Evolutionary conservation across 2,797 vertebrate species (phyloP).

Genomic region (Poecilia gillii): DNA sequence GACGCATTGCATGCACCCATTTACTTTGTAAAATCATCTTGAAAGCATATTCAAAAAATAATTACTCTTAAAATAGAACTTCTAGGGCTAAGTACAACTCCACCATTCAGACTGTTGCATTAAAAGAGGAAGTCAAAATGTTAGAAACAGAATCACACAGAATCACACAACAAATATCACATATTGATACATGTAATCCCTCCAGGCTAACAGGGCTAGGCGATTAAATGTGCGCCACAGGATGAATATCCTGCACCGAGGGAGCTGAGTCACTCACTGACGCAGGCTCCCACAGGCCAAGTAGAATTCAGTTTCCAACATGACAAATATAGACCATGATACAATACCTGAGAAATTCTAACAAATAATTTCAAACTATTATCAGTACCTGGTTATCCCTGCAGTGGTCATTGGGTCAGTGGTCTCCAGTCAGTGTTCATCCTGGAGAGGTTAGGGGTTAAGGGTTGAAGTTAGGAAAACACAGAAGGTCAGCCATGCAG

Average conservation of each 20-base stretch:
- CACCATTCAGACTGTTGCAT: not conserved
- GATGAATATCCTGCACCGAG: constrained; percentile 58
- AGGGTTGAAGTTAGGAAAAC: not conserved
- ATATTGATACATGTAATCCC: not conserved
- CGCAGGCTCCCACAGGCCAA: not conserved
- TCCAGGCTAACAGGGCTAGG: not conserved
- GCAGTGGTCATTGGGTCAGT: not conserved
- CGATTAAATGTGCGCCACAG: not conserved
- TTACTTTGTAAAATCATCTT: not conserved
- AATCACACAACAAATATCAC: not conserved
- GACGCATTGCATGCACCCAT: not conserved
- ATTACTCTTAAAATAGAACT: not conserved
- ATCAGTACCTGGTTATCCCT: not conserved
- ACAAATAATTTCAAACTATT: not conserved
- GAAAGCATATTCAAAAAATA: not conserved
- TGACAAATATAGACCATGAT: not conserved
- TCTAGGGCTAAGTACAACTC: not conserved
- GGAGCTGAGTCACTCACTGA: not conserved
- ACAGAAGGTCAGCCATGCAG: not conserved
- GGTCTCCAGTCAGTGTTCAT: not conserved
- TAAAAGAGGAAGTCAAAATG: not conserved
- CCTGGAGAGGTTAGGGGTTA: not conserved
- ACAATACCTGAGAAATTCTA: not conserved
- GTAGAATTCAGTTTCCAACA: not conserved
- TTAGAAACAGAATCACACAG: not conserved